Conservation (phyloP, 2,113 vertebrate genomes). For the Nesoenas mayeri region DNA sequence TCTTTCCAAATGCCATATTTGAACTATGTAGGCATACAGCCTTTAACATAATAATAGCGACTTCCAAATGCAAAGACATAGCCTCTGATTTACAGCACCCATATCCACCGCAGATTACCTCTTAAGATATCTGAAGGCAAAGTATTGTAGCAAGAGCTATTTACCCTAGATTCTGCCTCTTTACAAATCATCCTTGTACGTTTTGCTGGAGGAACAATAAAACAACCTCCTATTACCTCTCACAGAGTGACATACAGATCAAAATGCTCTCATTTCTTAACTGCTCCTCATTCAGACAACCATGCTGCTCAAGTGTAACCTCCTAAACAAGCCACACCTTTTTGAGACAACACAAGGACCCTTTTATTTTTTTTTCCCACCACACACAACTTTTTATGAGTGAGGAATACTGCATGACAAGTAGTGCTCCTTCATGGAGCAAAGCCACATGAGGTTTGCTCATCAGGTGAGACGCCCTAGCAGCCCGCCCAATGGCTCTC, state of each 20-base stretch:
- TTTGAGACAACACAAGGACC: neutral
- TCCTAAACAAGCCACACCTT: neutral
- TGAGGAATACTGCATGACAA: neutral
- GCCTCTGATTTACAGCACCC: slow-evolving; percentile 56
- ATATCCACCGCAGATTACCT: slow-evolving; percentile 26
- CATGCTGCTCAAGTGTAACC: neutral
- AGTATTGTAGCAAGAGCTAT: slow-evolving; percentile 17
- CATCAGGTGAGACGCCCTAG: neutral
- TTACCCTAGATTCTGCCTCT: slow-evolving; percentile 29
- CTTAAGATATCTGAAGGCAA: slow-evolving; percentile 48
- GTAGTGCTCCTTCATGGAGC: neutral
- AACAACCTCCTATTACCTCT: slow-evolving; percentile 7
- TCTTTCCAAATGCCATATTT: slow-evolving; percentile 54
- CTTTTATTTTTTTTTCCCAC: neutral
- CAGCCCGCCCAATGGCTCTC: neutral
- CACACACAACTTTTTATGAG: neutral
- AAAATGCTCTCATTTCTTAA: neutral
- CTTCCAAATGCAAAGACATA: slow-evolving; percentile 45
- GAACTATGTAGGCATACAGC: slow-evolving; percentile 43
- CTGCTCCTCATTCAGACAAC: neutral
- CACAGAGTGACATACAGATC: neutral
- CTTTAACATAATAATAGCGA: slow-evolving; percentile 54
- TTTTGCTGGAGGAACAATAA: slow-evolving; percentile 40
- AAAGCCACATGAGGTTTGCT: neutral
- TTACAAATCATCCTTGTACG: slow-evolving; percentile 35